These are phyloP conservation scores for Eupeodes latifasciatus DNA, from an alignment of 2,888 invertebrate genomes.

Conservation along the genomic window DNA sequence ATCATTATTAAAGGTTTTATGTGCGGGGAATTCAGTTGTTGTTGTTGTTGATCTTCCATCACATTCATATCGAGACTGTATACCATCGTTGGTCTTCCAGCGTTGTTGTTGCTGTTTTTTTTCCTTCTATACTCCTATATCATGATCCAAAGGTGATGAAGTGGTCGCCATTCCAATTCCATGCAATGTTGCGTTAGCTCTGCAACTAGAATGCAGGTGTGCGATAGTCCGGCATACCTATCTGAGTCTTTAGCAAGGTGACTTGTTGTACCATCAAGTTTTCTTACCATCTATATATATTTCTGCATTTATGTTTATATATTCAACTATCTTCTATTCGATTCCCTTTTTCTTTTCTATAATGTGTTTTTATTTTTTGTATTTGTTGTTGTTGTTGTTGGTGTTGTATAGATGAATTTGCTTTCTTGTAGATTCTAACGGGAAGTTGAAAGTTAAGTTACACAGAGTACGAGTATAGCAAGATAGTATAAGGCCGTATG, in stretches of 20 bases:
- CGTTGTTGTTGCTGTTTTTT: neutral
- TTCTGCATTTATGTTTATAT: conserved; percentile 10
- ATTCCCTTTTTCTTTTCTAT: conserved; percentile 45
- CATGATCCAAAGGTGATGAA: conserved; percentile 63
- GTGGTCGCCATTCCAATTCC: conserved; percentile 59
- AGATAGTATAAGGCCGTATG: conserved; percentile 3
- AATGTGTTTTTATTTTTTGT: conserved; percentile 4
- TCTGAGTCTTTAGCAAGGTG: conserved; percentile 53
- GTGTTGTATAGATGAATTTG: conserved; percentile 21
- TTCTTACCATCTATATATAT: conserved; percentile 2
- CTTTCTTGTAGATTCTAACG: conserved; percentile 70
- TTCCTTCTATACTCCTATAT: conserved; percentile 37
- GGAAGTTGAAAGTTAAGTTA: conserved; percentile 71
- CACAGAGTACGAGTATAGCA: neutral
- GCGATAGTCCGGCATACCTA: conserved; percentile 53
- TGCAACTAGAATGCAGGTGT: conserved; percentile 62
- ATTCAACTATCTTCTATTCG: conserved; percentile 39
- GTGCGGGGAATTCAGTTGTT: neutral
- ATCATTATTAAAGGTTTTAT: conserved; percentile 47
- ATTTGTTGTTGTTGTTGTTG: too few species aligned
- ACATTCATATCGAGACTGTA: conserved; percentile 13
- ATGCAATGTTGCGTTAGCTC: conserved; percentile 57
- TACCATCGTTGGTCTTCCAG: neutral
- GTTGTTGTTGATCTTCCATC: neutral
- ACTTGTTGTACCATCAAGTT: conserved; percentile 39